phyloP scores from a whole-genome alignment of 1,140 invertebrate species.

The Drosophila quadrilineata region DNA sequence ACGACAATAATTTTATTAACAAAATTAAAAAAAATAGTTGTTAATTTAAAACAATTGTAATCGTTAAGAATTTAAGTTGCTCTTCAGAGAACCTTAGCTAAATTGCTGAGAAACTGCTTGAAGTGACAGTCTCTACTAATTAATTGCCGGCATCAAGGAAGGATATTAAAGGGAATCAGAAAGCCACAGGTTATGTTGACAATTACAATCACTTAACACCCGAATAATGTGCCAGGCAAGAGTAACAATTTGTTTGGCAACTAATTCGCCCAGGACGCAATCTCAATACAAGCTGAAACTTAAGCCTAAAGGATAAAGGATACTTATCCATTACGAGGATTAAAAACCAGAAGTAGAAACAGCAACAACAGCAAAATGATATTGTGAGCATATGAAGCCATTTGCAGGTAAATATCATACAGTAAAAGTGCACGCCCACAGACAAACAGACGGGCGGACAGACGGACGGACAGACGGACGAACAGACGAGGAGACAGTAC shows the following conservation, averaged over 20 bases:
- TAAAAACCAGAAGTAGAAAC: too few species aligned
- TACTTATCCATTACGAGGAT: constrained; percentile 16
- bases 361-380: too few species aligned
- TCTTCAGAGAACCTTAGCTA: too few species aligned
- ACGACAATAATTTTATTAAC: too few species aligned
- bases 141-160: not conserved
- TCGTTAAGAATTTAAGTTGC: too few species aligned
- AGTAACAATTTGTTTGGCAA: constrained; percentile 18
- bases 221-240: not conserved
- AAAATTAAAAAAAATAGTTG: too few species aligned
- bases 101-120: not conserved
- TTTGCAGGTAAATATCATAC: constrained; percentile 49
- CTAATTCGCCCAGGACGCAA: not conserved
- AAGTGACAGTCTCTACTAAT: not conserved
- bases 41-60: too few species aligned
- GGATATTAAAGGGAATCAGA: not conserved
- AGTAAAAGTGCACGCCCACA: not conserved
- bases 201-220: constrained; percentile 15
- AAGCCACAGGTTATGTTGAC: constrained; percentile 7
- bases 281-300: constrained; percentile 7
- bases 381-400: constrained; percentile 61
- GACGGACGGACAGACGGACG: too few species aligned
- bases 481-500: too few species aligned
- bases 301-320: too few species aligned
- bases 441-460: too few species aligned